phyloP scores from a whole-genome alignment of 2,113 vertebrate species.

The Callaeas wilsoni region DNA sequence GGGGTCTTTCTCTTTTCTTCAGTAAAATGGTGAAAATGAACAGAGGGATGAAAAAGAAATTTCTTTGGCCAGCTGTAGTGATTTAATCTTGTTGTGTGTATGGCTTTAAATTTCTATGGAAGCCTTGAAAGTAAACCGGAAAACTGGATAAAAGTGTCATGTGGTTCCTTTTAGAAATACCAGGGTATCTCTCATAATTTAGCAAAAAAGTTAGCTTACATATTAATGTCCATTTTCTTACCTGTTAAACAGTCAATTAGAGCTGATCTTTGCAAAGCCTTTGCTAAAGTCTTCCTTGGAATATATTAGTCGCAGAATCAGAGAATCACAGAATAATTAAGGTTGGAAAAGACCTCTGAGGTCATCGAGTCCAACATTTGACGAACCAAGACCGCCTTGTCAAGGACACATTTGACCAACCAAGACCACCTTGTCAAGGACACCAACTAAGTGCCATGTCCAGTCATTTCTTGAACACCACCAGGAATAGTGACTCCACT shows the following conservation, averaged over 20 bases:
- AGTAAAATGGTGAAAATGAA: not conserved
- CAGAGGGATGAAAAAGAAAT: not conserved
- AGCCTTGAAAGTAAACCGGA: not conserved
- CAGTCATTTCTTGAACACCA: not conserved
- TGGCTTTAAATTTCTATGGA: not conserved
- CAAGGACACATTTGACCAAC: not conserved
- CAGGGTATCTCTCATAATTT: not conserved
- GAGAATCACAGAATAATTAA: not conserved
- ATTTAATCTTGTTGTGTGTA: not conserved
- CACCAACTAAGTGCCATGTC: accelerated
- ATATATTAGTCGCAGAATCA: not conserved
- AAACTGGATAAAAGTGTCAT: not conserved
- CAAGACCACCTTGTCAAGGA: not conserved
- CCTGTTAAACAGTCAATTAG: not conserved
- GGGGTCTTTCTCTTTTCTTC: not conserved
- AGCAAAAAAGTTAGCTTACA: not conserved
- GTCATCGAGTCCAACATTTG: accelerated
- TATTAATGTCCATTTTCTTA: not conserved
- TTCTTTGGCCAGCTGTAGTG: not conserved
- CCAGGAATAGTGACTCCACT: not conserved
- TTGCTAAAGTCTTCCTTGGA: not conserved
- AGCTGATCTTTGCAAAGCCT: not conserved
- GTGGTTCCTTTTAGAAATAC: not conserved
- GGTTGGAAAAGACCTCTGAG: not conserved
- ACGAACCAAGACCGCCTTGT: not conserved